Percentiles rank a stretch among this genome's conserved stretches.
Evolutionary conservation across 2,113 vertebrate species (phyloP).

Genomic region (Thalassarche chlororhynchos): DNA sequence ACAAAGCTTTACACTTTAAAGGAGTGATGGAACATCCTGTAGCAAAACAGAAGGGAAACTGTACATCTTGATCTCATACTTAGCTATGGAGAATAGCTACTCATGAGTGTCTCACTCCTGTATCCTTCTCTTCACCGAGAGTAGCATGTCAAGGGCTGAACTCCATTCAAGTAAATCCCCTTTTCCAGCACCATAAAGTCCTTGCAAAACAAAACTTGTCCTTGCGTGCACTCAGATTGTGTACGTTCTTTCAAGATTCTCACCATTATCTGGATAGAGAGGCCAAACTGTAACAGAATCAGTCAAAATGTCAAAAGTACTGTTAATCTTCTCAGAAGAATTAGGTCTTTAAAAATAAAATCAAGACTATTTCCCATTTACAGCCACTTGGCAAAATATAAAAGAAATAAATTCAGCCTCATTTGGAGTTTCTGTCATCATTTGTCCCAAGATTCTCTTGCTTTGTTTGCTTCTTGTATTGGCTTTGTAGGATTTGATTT

Average conservation of each 20-base stretch:
- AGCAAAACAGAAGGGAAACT: neutral
- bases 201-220: neutral
- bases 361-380: neutral
- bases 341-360: neutral
- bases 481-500: neutral
- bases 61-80: neutral
- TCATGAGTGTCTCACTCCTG: neutral
- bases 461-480: neutral
- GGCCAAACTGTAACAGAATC: neutral
- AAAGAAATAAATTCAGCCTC: neutral
- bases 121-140: neutral
- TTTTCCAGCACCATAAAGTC: neutral
- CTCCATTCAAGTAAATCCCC: neutral
- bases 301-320: neutral
- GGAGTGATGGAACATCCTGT: neutral
- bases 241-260: neutral
- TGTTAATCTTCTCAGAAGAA: neutral
- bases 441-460: neutral
- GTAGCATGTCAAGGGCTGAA: neutral
- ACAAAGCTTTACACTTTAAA: neutral
- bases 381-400: neutral
- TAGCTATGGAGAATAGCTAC: accelerated
- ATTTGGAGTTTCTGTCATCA: neutral
- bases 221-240: neutral
- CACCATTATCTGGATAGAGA: neutral